A percentile compares a stretch with the other conserved stretches of the same genome.
These are phyloP conservation scores for Nothocercus julius DNA, from an alignment of 2,113 vertebrate species.

Conservation along the genomic window DNA sequence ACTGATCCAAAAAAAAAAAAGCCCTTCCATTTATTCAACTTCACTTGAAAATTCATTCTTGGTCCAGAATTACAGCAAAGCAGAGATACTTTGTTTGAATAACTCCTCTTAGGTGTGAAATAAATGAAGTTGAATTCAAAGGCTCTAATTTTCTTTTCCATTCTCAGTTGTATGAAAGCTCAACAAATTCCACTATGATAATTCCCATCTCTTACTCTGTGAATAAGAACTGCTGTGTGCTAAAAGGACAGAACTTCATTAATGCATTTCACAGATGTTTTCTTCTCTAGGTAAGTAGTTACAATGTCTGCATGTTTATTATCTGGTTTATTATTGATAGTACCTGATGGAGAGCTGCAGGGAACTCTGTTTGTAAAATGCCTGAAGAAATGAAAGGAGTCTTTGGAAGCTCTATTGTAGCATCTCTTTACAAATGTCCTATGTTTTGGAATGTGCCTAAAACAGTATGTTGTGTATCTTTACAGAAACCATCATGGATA, in stretches of 20 bases:
- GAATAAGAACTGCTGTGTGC: not conserved
- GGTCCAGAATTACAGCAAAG: not conserved
- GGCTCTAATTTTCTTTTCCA: not conserved
- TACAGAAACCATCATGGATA: not conserved
- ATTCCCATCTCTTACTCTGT: not conserved
- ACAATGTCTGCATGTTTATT: not conserved
- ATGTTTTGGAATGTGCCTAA: not conserved
- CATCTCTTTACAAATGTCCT: not conserved
- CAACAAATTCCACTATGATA: not conserved
- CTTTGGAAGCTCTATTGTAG: not conserved
- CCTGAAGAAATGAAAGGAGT: not conserved
- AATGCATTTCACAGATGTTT: not conserved
- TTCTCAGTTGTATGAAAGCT: not conserved
- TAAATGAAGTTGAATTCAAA: not conserved
- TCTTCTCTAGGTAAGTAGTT: not conserved
- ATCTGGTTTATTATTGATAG: not conserved
- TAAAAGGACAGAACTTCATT: not conserved
- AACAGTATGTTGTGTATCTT: not conserved
- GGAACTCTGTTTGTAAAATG: not conserved
- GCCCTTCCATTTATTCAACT: not conserved
- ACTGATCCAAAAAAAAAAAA: not conserved
- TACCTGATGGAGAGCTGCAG: not conserved
- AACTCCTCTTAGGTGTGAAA: not conserved
- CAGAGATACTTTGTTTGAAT: not conserved
- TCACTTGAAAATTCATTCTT: not conserved